Base-by-base conservation (phyloP, 2,113 vertebrate species). In the Jacana jacana region DNA sequence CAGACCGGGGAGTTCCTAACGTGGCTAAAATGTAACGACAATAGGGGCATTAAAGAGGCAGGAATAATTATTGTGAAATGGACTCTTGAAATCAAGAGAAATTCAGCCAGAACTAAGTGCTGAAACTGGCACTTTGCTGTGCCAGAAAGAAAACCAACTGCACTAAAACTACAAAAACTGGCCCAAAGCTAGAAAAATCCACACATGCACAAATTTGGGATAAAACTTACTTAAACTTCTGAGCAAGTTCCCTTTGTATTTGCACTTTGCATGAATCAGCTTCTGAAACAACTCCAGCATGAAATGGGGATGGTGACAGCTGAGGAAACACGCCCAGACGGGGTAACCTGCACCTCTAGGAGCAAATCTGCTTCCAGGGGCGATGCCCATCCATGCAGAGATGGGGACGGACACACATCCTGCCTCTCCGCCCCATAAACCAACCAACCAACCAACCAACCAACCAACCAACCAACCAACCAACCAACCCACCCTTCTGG, bases 391-490 rank as follows among this genome's bases (percentile, higher is more conserved):
- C 63, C 40, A 4, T 0, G 13, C 2, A 9, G 73, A 37, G 55
- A 20, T 2, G 2, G 51, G 25, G 31, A 39, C 3, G 2, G 30
- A 9, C 81, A 46, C 24, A 1, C 37, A 6, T 7, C 61, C 40
- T 2, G 1, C 58, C 52, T 13, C 57, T 13, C 33, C 1, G 3
- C 33, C 54, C 33, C 0, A 3, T 2, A 6, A 20, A 39, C 6
- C 55, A 46, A 1, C 30, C 80, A 19, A 4, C 23, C 16, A 46
- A 1, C 30, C 84, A 19, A 4, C 22, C 16, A 20, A 37, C 5
- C 55, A 46, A 1, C 28, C 84, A 19, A 4, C 22, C 15, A 20
- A 37, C 5, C 55, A 46, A 1, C 28, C 84, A 19, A 4, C 22
- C 15, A 52, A 28, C 27, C 51, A 52, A 30, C 51, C 27, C 27